phyloP scores from a whole-genome alignment of 2,113 vertebrate species.

The Heterotis niloticus region DNA sequence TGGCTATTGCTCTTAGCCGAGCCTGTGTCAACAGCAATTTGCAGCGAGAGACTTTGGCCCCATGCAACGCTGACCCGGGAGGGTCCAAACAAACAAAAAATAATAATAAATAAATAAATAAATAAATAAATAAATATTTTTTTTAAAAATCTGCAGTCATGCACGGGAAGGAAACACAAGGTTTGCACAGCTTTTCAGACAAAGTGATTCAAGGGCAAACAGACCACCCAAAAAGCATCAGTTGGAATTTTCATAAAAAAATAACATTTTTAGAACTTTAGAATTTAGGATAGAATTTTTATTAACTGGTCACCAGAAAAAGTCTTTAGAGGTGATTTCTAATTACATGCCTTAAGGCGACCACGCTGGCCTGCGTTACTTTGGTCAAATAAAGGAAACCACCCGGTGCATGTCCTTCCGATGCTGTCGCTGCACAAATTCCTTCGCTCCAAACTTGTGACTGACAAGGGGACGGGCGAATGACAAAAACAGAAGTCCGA shows the following conservation, averaged over 20 bases:
- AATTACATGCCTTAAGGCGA: background rate
- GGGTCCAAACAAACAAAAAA: background rate
- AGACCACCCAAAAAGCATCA: too few relatives aligned
- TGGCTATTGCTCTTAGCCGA: background rate
- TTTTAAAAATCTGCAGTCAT: too few relatives aligned
- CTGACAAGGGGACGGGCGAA: background rate
- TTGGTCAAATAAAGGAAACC: background rate
- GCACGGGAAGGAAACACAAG: too few relatives aligned
- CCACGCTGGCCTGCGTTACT: background rate
- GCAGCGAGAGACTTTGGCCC: background rate
- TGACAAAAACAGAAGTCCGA: background rate
- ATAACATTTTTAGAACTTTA: too few relatives aligned
- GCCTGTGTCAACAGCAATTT: too few relatives aligned
- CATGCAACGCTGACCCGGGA: too few relatives aligned
- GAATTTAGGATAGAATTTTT: background rate
- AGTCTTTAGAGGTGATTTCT: background rate
- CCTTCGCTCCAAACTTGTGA: background rate
- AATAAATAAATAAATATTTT: too few relatives aligned
- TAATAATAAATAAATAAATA: too few relatives aligned
- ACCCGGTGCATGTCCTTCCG: too few relatives aligned
- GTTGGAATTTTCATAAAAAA: too few relatives aligned
- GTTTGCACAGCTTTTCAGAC: too few relatives aligned
- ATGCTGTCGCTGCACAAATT: background rate
- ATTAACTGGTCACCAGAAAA: background rate
- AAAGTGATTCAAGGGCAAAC: too few relatives aligned